Conservation (phyloP, 2,888 invertebrate genomes). For the Ypsolopha scabrella region DNA sequence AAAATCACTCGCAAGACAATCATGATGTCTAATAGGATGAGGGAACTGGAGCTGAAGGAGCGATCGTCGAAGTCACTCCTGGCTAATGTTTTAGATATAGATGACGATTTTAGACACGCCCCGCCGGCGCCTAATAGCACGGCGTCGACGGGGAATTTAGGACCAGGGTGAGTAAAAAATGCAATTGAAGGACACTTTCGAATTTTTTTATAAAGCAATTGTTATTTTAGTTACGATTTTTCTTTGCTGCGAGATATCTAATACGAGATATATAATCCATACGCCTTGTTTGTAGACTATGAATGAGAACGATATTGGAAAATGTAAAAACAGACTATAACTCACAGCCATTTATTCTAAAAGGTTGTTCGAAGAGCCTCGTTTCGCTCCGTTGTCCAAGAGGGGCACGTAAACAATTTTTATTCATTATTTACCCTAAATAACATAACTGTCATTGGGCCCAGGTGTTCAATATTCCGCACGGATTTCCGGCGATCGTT, state of each 20-base stretch:
- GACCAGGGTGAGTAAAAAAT: constrained; percentile 68
- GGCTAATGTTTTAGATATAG: constrained; percentile 95
- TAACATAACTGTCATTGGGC: constrained; percentile 5
- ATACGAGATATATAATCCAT: no score
- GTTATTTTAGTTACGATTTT: no score
- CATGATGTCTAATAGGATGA: constrained; percentile 90
- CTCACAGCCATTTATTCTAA: no score
- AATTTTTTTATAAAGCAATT: neutral
- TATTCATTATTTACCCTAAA: neutral
- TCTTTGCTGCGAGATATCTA: no score
- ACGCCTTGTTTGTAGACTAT: no score
- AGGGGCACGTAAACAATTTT: no score
- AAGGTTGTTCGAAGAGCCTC: no score
- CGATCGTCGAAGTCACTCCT: constrained; percentile 93
- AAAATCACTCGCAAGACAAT: constrained; percentile 93
- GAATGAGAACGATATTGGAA: no score
- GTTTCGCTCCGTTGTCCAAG: no score
- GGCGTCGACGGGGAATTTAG: constrained; percentile 73
- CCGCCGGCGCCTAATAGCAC: constrained; percentile 73
- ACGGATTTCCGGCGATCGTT: constrained; percentile 72
- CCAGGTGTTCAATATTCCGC: constrained; percentile 63
- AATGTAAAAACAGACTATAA: no score
- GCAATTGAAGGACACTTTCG: neutral
- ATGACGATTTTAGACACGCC: constrained; percentile 91
- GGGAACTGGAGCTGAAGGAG: constrained; percentile 93